Base-by-base conservation (phyloP, 2,888 invertebrate genomes). In the Trachelus troglodyta region DNA sequence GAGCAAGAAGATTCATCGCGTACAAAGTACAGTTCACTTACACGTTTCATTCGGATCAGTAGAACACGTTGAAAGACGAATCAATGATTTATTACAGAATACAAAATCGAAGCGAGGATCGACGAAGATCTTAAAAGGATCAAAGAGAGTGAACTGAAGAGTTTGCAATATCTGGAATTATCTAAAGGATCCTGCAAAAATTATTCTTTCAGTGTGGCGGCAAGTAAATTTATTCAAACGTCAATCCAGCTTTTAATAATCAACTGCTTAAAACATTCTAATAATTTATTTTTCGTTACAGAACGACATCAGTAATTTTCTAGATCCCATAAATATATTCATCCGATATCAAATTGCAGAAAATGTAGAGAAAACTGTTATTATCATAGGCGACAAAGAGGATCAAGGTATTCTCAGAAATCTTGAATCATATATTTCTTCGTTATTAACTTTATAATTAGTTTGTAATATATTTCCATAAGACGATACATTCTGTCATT, bases 241-340 rank as follows among this genome's bases (percentile, higher is more conserved):
- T 6, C 11, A 69, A 71, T 35, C 69, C 31, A 15, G 34, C 15
- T 37, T 35, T 40, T 56, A 23, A 69, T 15, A 34, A 73, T 68
- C 34, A 37, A 40, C 77, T 69, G 30, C 12, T 69, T 31, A 11
- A 75, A 75, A 33, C 6, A 37, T 9, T 77, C 11, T 35, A 31
- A 76, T 35, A 69, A 37, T 34, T 34, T 69, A 35, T 15, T 30
- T 75, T 33, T 77, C 15, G 4, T 76, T 77, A 30, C 76, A 88
- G 89, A 79, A 76, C 3, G 80, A 76, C 33, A 81, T 82, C 71
- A 78, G 77, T 69, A 85, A 88, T 76, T 84, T 84, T 33, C 80
- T 87, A 23, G 87, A 89, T 74, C 86, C 85, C 23, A 86, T 89
- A 37, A 79, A 74, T 35, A 83, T 89, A 37, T 40, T 81, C 30